Evolutionary conservation across 1,140 invertebrate genomes (phyloP).

Genomic region (Copidosoma floridanum): DNA sequence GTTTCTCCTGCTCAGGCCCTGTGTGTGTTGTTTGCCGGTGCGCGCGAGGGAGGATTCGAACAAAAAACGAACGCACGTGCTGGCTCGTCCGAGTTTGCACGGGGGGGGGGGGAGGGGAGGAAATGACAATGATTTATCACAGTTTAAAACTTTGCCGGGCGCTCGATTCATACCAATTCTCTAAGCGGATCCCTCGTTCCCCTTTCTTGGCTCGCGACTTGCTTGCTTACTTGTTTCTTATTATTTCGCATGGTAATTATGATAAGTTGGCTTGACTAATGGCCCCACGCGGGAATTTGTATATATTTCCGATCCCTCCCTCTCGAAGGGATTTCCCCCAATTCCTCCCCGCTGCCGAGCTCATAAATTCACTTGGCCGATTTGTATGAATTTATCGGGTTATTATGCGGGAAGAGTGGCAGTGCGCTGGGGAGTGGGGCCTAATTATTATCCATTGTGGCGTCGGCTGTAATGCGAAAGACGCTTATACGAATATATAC

Average conservation of each 20-base stretch:
- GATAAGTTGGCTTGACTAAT: slow-evolving; percentile 20
- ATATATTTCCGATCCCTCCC: neutral
- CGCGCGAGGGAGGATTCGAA: too few species aligned
- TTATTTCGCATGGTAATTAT: slow-evolving; percentile 25
- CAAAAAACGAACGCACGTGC: too few species aligned
- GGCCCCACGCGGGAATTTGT: neutral
- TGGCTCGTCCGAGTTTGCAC: too few species aligned
- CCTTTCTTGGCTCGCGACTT: neutral
- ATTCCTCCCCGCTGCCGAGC: too few species aligned
- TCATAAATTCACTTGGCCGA: neutral
- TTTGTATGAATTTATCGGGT: neutral
- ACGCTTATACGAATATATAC: too few species aligned
- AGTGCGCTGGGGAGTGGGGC: too few species aligned
- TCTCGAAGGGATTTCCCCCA: neutral
- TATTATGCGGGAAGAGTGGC: too few species aligned
- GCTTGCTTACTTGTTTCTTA: slow-evolving; percentile 15
- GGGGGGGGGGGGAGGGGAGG: neutral
- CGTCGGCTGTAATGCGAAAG: neutral
- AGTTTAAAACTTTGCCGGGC: slow-evolving; percentile 20
- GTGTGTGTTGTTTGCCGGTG: neutral
- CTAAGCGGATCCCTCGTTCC: slow-evolving; percentile 11
- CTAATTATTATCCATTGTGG: too few species aligned
- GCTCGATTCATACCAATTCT: slow-evolving; percentile 20
- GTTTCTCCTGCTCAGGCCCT: neutral
- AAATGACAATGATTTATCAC: slow-evolving; percentile 21